These are phyloP conservation scores for Rhorus exstirpatorius DNA, from an alignment of 2,888 invertebrate genomes.

Conservation along the genomic window DNA sequence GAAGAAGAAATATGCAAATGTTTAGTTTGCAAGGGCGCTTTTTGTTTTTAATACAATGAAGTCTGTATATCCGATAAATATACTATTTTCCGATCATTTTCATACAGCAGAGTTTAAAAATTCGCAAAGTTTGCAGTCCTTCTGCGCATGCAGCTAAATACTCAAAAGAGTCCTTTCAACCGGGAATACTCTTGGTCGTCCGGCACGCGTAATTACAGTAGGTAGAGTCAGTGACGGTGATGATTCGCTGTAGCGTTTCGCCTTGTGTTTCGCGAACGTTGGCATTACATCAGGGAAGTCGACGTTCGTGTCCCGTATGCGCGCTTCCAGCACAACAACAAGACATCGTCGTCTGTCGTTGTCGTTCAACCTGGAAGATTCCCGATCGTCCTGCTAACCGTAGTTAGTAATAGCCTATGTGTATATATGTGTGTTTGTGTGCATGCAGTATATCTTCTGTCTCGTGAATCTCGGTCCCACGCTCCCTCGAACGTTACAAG, in stretches of 20 bases:
- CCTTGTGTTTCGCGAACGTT: slow-evolving; percentile 23
- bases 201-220: slow-evolving; percentile 49
- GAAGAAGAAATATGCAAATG: too few relatives aligned
- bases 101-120: background rate
- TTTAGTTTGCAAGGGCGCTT: too few relatives aligned
- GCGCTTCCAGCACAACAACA: background rate
- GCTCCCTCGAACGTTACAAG: slow-evolving; percentile 77
- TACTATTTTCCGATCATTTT: too few relatives aligned
- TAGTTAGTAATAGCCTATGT: slow-evolving; percentile 17
- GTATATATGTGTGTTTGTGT: slow-evolving; percentile 8
- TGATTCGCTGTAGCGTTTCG: slow-evolving; percentile 36
- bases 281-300: slow-evolving; percentile 45
- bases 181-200: slow-evolving; percentile 7
- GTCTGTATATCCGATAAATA: too few relatives aligned
- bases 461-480: slow-evolving; percentile 75
- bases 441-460: slow-evolving; percentile 34
- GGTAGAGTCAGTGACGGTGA: slow-evolving; percentile 35
- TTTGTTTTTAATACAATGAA: too few relatives aligned
- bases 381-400: slow-evolving; percentile 54
- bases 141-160: background rate
- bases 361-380: slow-evolving; percentile 58
- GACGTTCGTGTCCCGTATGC: slow-evolving; percentile 45
- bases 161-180: background rate
- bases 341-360: slow-evolving; percentile 15
- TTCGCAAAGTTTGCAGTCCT: background rate